Conservation (phyloP, 2,797 vertebrate genomes). For the Falco columbarius region DNA sequence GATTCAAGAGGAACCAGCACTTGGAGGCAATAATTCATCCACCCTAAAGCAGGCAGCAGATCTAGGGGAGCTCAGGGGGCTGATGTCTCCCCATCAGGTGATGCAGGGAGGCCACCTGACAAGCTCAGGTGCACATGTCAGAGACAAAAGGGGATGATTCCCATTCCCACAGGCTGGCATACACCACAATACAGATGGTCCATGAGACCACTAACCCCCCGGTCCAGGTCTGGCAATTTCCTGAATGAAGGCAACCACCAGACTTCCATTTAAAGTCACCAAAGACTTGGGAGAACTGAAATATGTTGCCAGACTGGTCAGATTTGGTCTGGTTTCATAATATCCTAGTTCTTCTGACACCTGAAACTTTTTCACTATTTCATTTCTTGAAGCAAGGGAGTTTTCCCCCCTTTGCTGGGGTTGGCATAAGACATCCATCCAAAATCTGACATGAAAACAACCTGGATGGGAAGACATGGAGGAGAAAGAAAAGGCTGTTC, state of each 20-base stretch:
- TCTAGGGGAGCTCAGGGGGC: accelerated
- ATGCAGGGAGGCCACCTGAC: background rate
- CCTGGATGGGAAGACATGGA: background rate
- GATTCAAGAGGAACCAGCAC: background rate
- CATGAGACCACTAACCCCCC: background rate
- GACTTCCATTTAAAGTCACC: background rate
- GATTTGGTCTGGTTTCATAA: background rate
- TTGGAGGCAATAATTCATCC: background rate
- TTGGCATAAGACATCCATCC: background rate
- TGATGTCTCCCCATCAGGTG: background rate
- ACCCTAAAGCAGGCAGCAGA: background rate
- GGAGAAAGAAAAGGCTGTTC: background rate
- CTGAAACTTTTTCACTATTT: background rate
- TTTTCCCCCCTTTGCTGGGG: background rate
- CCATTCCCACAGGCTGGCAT: background rate
- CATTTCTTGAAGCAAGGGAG: background rate
- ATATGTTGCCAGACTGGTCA: background rate
- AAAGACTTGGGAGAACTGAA: background rate
- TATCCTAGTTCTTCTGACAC: background rate
- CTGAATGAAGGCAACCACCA: background rate
- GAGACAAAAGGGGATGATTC: background rate
- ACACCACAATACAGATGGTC: background rate
- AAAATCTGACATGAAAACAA: background rate
- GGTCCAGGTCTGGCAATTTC: background rate
- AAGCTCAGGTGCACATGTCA: background rate